phyloP scores from a whole-genome alignment of 2,113 vertebrate genomes.

The Platycercus adscitus region DNA sequence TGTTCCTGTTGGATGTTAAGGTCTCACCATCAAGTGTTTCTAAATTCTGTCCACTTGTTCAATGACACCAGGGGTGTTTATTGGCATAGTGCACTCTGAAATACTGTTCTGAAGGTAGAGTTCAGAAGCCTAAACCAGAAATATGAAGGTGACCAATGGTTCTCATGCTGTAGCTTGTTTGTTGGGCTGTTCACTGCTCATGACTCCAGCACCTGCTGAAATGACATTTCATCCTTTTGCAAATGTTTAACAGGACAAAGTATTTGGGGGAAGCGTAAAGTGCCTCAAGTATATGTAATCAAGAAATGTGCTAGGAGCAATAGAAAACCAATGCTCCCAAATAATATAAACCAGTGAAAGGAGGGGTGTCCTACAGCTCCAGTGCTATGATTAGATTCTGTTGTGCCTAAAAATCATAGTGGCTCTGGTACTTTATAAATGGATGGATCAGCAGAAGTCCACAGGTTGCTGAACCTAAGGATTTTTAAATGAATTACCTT shows the following conservation, averaged over 20 bases:
- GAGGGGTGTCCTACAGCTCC: neutral
- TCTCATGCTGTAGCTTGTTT: neutral
- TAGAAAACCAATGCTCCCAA: neutral
- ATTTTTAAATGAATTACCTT: neutral
- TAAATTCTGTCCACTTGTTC: neutral
- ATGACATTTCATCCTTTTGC: neutral
- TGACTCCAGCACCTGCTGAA: neutral
- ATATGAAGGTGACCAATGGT: neutral
- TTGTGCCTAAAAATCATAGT: neutral
- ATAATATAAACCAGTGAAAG: neutral
- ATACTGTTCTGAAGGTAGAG: neutral
- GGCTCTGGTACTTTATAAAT: neutral
- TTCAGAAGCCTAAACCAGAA: neutral
- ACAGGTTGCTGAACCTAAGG: neutral
- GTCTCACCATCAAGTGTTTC: neutral
- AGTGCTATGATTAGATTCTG: neutral
- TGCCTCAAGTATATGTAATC: neutral
- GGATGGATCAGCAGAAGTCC: neutral
- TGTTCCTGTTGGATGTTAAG: neutral
- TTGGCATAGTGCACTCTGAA: neutral
- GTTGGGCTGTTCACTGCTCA: neutral
- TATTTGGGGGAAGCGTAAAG: neutral
- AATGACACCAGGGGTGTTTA: neutral
- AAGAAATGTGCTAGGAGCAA: neutral
- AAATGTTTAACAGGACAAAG: neutral